Base-by-base conservation (phyloP, 2,888 invertebrate species). In the Cosmopolites sordidus region DNA sequence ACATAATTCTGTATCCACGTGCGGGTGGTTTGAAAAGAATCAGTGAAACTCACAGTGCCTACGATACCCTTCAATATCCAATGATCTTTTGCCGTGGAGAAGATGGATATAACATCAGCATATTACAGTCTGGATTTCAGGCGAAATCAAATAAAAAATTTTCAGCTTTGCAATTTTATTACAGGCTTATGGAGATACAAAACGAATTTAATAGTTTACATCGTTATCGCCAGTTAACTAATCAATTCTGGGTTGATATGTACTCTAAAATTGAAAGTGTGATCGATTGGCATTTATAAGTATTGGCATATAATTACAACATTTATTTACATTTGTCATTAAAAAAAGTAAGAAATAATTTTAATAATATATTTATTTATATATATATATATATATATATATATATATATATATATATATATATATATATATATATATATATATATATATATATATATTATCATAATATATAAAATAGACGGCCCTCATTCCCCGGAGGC, bases 261-360 rank as follows among this genome's bases (percentile, higher is more conserved):
- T 73, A 71, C 54, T 70, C 59, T 0, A 72, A 73, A 65, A 66
- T 73, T 9, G 71, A 73, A 57, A 66, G n/a, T n/a, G n/a, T n/a
- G n/a, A n/a, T n/a, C n/a, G n/a, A n/a, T n/a, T n/a, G n/a, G n/a
- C n/a, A n/a, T n/a, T n/a, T n/a, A n/a, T n/a, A n/a, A n/a, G n/a
- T n/a, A n/a, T n/a, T n/a, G n/a, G n/a, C n/a, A n/a, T n/a, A n/a
- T n/a, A n/a, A n/a, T n/a, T n/a, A n/a, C n/a, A n/a, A n/a, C n/a
- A n/a, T n/a, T n/a, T n/a, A n/a, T n/a, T n/a, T n/a, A n/a, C n/a
- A n/a, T n/a, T n/a, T n/a, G n/a, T n/a, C n/a, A n/a, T n/a, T n/a
- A n/a, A n/a, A n/a, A n/a, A n/a, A n/a, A n/a, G n/a, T n/a, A n/a
- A n/a, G n/a, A n/a, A n/a, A n/a, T n/a, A n/a, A n/a, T n/a, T n/a